Evolutionary conservation across 2,113 vertebrate species (phyloP), one percentile per base, ranked within the genome.

Genomic region (Probosciger aterrimus): DNA sequence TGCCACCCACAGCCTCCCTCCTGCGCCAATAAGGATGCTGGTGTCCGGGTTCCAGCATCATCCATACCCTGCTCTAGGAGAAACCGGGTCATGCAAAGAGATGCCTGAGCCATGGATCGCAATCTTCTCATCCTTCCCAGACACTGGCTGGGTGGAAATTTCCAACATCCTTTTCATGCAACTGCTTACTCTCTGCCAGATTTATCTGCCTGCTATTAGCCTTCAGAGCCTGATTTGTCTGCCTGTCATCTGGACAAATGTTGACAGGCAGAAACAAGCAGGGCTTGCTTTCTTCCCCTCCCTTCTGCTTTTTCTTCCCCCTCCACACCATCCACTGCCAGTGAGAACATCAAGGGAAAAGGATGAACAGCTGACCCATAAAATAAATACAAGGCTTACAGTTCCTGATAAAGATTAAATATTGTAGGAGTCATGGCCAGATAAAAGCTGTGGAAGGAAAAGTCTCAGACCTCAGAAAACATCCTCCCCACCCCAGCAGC

Each of bases 351-450:
- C 95, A 55, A 96, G 95, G 95, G 88, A 94, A 97, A 97, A 92
- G 96, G 95, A 97, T 98, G 97, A 97, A 95, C 96, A 90, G 91
- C 89, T 97, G 97, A 97, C 97, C 97, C 92, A 82, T 89, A 97
- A 97, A 98, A 98, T 92, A 97, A 97, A 97, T 86, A 96, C 96
- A 96, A 94, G 95, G 93, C 96, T 97, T 97, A 93, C 88, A 25
- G 85, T 87, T 97, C 85, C 97, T 97, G 97, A 97, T 97, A 97
- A 93, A 96, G 97, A 98, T 97, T 97, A 98, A 98, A 97, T 97
- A 97, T 96, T 94, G 96, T 92, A 95, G 96, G 93, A 97, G 97
- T 95, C 96, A 96, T 77, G 97, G 96, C 96, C 94, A 96, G 97
- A 98, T 97, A 97, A 98, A 96, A 96, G 97, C 96, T 87, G 94